These are phyloP conservation scores for Steinernema khuongi DNA, from an alignment of 1,140 invertebrate genomes.

Conservation along the genomic window DNA sequence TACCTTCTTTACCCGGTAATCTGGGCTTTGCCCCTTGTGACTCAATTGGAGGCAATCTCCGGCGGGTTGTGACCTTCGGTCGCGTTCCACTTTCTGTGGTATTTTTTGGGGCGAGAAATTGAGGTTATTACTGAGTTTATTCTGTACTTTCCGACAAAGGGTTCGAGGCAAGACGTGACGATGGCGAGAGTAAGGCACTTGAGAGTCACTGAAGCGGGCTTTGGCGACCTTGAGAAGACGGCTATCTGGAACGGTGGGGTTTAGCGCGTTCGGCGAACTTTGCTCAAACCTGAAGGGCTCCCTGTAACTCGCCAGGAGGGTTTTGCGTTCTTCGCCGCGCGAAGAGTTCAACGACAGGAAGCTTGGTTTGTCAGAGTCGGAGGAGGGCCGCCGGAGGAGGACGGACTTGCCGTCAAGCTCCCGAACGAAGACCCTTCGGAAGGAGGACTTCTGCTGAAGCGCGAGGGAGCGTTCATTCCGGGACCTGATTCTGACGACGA, in stretches of 20 bases:
- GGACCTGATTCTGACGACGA: background rate
- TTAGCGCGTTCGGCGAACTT: background rate
- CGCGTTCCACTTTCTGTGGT: conserved; percentile 7
- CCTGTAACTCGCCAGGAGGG: background rate
- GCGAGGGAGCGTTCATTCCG: background rate
- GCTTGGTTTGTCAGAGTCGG: background rate
- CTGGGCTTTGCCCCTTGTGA: background rate
- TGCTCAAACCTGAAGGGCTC: background rate
- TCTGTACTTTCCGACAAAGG: background rate
- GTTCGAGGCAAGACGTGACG: background rate
- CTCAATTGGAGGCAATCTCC: conserved; percentile 1
- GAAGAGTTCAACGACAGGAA: background rate
- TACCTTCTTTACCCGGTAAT: conserved; percentile 7
- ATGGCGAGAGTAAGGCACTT: background rate
- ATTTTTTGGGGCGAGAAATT: conserved; percentile 15
- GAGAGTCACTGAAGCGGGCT: too few relatives aligned
- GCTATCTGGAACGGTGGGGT: background rate
- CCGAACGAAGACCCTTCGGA: background rate
- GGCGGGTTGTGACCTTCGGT: background rate
- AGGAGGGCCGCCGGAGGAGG: background rate
- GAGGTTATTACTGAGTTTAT: conserved; percentile 9
- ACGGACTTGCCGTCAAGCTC: background rate
- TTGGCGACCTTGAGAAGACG: background rate
- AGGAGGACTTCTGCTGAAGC: background rate
- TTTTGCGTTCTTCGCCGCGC: background rate